Evolutionary conservation across 2,113 vertebrate genomes (phyloP).

Genomic region (Tricholaema leucomelas): DNA sequence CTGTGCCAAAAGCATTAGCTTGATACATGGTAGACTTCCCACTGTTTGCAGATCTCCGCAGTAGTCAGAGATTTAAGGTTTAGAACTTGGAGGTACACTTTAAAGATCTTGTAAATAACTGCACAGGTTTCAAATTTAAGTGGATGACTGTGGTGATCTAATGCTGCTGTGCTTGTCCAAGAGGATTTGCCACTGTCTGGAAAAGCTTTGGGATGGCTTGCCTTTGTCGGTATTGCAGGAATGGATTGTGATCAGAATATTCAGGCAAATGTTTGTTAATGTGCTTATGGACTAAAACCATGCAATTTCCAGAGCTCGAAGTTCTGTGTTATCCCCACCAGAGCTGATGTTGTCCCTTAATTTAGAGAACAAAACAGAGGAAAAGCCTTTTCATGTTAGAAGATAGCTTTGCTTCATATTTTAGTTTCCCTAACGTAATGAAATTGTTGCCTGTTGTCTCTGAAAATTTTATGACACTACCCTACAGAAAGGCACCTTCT

Average conservation of each 20-base stretch:
- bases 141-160: not conserved
- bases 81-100: not conserved
- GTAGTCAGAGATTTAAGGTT: conserved; percentile 1
- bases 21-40: not conserved
- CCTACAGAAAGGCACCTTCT: not conserved
- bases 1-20: not conserved
- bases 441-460: not conserved
- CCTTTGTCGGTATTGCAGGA: not conserved
- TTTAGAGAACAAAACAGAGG: not conserved
- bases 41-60: not conserved
- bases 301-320: not conserved
- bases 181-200: not conserved
- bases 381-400: not conserved
- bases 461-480: not conserved
- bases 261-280: not conserved
- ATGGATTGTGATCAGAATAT: not conserved
- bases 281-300: not conserved
- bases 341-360: not conserved
- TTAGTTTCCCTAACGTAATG: not conserved
- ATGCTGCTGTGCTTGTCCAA: not conserved
- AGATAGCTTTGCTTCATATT: not conserved
- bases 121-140: not conserved
- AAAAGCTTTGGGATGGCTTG: not conserved
- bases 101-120: not conserved
- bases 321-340: not conserved